Evolutionary conservation across 2,113 vertebrate genomes (phyloP), one percentile per base, ranked within the genome.

Genomic region (Electrona antarctica): DNA sequence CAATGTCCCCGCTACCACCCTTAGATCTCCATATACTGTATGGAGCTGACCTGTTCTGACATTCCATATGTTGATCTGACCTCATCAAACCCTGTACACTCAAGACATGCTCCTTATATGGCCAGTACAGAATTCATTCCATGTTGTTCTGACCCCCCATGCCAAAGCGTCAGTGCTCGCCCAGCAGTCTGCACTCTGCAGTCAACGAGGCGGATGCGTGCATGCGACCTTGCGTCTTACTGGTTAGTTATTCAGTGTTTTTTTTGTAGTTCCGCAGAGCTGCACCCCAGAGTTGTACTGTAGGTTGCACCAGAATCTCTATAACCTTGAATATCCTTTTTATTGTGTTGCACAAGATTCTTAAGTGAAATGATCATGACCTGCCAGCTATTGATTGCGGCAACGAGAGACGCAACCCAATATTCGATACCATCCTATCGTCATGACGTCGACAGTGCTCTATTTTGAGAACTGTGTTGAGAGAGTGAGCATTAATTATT

Each of bases 401-500:
- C 4, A 71, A 67, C 64, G 10, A 64, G 69, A 78, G 82, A 85
- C 47, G 73, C 55, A 74, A 67, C 83, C 71, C 73, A 58, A 77
- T 82, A 75, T 66, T 76, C 77, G 50, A 66, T 63, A 73, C 75
- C 67, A 49, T 46, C 56, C 71, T 45, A 28, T 55, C 55, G 12
- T 84, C 76, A 82, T 82, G 72, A 51, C 65, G 74, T 76, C 73
- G 70, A 86, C 63, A 60, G 60, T 7, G 2, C 45, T 72, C 83
- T 90, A 90, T 90, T 89, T 87, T 45, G 60, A 87, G 87, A 74
- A 8, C 61, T 52, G 76, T 68, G 51, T 79, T 21, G 21, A 21
- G 21, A 21, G 67, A 84, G 78, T 62, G 55, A 47, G 1, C 52
- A 77, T 88, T 82, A 48, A 90, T 88, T 85, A 89, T 87, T 88